phyloP scores from a whole-genome alignment of 2,797 vertebrate genomes.

The Aselliscus stoliczkanus region DNA sequence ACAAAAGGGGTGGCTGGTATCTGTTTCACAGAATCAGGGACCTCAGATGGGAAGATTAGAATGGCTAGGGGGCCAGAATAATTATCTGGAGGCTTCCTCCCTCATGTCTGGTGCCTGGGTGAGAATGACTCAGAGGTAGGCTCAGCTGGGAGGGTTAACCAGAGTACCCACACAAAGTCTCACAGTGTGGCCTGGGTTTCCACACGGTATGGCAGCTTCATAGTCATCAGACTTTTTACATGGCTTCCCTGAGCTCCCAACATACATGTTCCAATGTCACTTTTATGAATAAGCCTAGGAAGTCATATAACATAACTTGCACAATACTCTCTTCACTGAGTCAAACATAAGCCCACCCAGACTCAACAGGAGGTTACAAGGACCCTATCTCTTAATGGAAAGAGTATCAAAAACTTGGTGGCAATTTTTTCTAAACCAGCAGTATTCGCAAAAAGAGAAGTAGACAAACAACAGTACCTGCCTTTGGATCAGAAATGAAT shows the following conservation, averaged over 20 bases:
- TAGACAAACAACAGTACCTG: not conserved
- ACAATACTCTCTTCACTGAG: not conserved
- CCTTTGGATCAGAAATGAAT: conserved; percentile 16
- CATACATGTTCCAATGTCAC: not conserved
- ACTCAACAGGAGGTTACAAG: not conserved
- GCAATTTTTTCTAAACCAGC: not conserved
- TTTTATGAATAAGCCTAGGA: not conserved
- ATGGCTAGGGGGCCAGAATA: not conserved
- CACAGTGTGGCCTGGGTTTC: not conserved
- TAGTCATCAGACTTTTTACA: not conserved
- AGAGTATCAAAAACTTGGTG: not conserved
- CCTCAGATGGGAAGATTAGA: not conserved
- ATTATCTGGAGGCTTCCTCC: not conserved
- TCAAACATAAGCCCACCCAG: not conserved
- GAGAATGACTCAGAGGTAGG: not conserved
- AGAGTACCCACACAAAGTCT: not conserved
- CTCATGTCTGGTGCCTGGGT: not conserved
- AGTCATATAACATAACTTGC: not conserved
- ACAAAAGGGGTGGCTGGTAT: not conserved
- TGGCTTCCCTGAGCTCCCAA: not conserved
- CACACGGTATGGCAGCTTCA: not conserved
- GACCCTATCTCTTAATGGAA: not conserved
- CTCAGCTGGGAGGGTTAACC: not conserved
- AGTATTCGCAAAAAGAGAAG: not conserved
- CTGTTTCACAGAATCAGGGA: not conserved